A percentile compares a stretch with the other conserved stretches of the same genome.
Conservation (phyloP, 1,140 invertebrate genomes). For the Gryon sp. region DNA sequence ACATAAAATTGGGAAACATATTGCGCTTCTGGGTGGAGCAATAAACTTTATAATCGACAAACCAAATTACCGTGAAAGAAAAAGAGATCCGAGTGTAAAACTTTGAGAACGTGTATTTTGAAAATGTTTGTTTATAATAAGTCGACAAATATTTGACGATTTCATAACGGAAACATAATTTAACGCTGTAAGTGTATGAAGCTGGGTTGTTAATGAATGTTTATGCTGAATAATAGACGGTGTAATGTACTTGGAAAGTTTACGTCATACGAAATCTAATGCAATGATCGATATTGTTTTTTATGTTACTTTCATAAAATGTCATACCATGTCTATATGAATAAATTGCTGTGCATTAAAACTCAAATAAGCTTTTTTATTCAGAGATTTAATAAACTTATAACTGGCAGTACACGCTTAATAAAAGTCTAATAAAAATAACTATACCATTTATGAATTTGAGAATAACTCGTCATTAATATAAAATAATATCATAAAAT, state of each 20-base stretch:
- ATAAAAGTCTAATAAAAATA: too few relatives aligned
- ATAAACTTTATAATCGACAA: constrained; percentile 38
- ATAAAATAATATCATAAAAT: too few relatives aligned
- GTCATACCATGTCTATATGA: constrained; percentile 8
- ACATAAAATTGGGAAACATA: constrained; percentile 31
- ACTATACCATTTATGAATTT: too few relatives aligned
- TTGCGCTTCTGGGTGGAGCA: background rate
- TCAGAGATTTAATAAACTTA: background rate
- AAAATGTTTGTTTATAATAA: background rate
- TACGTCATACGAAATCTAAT: constrained; percentile 15
- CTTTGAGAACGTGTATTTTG: background rate
- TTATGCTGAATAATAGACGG: background rate
- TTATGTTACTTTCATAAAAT: constrained; percentile 7
- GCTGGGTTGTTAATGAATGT: constrained; percentile 20
- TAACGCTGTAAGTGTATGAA: background rate
- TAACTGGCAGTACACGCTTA: too few relatives aligned
- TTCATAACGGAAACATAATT: background rate
- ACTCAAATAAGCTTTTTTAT: constrained; percentile 1
- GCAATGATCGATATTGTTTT: constrained; percentile 9
- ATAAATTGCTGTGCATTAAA: constrained; percentile 22
- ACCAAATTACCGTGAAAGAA: background rate
- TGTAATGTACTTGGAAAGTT: constrained; percentile 10
- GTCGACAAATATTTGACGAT: background rate
- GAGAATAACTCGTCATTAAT: too few relatives aligned
- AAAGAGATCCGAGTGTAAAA: constrained; percentile 3